phyloP scores from a whole-genome alignment of 1,140 invertebrate genomes.

The Solen grandis region DNA sequence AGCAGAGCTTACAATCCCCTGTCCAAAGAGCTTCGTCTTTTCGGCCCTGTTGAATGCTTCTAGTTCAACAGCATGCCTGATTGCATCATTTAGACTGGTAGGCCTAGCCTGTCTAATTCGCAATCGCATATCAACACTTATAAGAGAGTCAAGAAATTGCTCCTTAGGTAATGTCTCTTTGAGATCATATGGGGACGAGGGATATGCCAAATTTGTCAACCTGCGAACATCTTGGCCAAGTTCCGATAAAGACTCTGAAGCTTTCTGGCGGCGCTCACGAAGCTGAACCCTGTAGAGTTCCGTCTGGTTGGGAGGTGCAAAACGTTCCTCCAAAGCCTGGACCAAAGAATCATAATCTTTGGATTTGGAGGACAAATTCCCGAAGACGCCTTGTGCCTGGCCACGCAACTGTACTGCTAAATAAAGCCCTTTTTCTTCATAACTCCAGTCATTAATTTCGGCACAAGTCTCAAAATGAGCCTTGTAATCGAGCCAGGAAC shows the following conservation, averaged over 20 bases:
- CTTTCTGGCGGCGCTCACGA: background rate
- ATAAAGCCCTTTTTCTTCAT: background rate
- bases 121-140: background rate
- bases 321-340: background rate
- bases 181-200: background rate
- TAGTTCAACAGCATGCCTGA: background rate
- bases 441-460: background rate
- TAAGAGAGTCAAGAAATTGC: background rate
- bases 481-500: background rate
- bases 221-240: background rate
- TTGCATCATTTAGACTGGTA: background rate
- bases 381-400: background rate
- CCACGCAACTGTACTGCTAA: background rate
- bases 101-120: background rate
- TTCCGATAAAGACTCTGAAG: background rate
- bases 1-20: background rate
- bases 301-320: background rate
- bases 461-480: conserved; percentile 17
- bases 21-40: background rate
- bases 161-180: background rate
- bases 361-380: background rate
- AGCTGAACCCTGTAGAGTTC: background rate
- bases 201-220: background rate
- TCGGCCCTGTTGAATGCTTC: background rate
- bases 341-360: background rate